A percentile compares a stretch with the other conserved stretches of the same genome.
phyloP scores from a whole-genome alignment of 2,888 invertebrate genomes.

The Philereme transversata region DNA sequence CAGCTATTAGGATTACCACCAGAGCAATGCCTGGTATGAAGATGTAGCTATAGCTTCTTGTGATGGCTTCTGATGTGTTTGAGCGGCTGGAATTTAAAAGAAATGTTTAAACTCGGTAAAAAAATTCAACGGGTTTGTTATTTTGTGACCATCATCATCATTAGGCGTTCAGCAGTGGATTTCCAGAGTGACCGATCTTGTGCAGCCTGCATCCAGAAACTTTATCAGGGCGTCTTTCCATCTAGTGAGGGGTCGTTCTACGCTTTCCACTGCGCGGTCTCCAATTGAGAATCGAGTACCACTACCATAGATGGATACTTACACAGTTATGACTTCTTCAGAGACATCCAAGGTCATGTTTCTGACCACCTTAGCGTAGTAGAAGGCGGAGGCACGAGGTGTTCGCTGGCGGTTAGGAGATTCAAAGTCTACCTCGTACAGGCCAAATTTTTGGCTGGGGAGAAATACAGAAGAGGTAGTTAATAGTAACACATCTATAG shows the following conservation, averaged over 20 bases:
- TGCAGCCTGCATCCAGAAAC: too few species aligned
- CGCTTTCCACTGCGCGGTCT: too few species aligned
- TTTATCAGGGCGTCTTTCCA: too few species aligned
- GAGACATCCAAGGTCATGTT: slow-evolving; percentile 19
- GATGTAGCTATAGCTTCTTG: not conserved
- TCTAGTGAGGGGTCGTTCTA: too few species aligned
- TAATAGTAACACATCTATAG: too few species aligned
- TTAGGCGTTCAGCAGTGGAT: too few species aligned
- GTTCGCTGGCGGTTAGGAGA: slow-evolving; percentile 26
- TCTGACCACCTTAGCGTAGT: slow-evolving; percentile 27
- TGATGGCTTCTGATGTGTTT: not conserved
- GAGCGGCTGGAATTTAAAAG: slow-evolving; percentile 2
- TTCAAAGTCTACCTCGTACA: slow-evolving; percentile 35
- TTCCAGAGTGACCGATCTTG: too few species aligned
- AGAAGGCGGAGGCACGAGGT: slow-evolving; percentile 33
- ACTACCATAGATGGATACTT: not conserved
- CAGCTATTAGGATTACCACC: not conserved
- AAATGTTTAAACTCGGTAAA: not conserved
- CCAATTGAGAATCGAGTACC: too few species aligned
- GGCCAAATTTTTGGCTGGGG: slow-evolving; percentile 29
- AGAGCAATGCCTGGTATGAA: not conserved
- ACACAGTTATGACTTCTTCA: slow-evolving; percentile 1
- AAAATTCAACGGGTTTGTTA: too few species aligned
- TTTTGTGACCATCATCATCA: too few species aligned
- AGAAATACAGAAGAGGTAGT: too few species aligned